These are phyloP conservation scores for Chrysemys picta DNA, from an alignment of 2,113 vertebrate genomes.

Conservation along the genomic window DNA sequence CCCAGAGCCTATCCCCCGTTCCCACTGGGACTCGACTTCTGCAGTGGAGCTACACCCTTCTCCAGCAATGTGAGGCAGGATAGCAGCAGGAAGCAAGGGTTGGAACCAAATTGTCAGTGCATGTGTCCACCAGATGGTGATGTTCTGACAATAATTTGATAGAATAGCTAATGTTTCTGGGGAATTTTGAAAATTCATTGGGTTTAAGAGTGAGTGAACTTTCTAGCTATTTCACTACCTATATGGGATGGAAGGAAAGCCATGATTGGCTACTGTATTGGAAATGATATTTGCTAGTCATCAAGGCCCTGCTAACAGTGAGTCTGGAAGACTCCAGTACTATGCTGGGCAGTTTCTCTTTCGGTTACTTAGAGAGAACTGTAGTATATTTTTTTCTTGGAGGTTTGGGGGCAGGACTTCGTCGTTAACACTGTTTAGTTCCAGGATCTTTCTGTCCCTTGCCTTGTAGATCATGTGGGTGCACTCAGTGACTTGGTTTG, in stretches of 20 bases:
- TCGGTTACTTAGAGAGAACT: background rate
- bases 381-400: background rate
- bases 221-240: background rate
- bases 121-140: slow-evolving; percentile 71
- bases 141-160: slow-evolving; percentile 67
- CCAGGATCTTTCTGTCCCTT: background rate
- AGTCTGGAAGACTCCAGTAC: background rate
- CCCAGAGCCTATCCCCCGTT: background rate
- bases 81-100: background rate
- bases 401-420: background rate
- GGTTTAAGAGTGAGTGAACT: background rate
- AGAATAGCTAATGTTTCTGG: slow-evolving; percentile 22
- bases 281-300: background rate
- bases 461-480: background rate
- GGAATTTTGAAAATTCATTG: slow-evolving; percentile 27
- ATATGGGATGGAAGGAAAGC: background rate
- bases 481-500: slow-evolving; percentile 36
- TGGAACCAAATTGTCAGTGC: slow-evolving; percentile 9
- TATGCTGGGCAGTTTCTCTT: background rate
- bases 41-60: background rate
- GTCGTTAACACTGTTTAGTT: background rate
- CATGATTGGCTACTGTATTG: background rate
- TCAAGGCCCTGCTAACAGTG: background rate
- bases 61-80: background rate
- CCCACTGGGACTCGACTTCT: background rate